A percentile compares a stretch with the other conserved stretches of the same genome.
These are phyloP conservation scores for Phytoseiulus persimilis DNA, from an alignment of 2,888 invertebrate genomes.

Conservation along the genomic window DNA sequence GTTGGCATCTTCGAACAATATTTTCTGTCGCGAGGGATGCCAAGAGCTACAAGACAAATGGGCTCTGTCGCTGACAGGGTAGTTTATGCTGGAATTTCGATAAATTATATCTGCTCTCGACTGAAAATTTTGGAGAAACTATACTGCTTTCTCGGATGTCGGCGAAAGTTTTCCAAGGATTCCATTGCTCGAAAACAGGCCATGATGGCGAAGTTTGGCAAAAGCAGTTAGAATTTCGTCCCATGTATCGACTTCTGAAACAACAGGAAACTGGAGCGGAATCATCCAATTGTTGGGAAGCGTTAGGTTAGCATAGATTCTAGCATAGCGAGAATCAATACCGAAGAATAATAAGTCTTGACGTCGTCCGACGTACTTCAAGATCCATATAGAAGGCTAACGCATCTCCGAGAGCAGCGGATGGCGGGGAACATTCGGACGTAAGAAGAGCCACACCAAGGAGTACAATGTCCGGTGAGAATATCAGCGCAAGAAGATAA, in stretches of 20 bases:
- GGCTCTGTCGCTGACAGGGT: background rate
- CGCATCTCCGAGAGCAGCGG: background rate
- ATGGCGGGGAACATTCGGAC: background rate
- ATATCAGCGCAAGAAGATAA: background rate
- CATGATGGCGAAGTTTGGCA: no score
- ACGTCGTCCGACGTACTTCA: no score
- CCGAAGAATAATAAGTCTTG: no score
- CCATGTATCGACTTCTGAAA: no score
- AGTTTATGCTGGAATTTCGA: background rate
- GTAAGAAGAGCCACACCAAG: background rate
- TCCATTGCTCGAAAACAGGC: no score
- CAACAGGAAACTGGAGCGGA: no score
- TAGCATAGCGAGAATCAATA: no score
- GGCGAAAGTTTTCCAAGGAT: no score
- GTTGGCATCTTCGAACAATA: background rate
- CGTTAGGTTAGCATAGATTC: no score
- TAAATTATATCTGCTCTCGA: background rate
- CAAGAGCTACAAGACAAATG: background rate
- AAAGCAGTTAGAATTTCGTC: no score
- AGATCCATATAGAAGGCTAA: no score
- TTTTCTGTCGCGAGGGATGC: background rate
- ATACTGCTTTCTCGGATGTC: background rate
- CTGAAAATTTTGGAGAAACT: background rate
- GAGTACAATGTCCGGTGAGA: background rate
- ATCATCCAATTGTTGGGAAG: no score